Conservation (phyloP, 2,888 invertebrate genomes). For the Drosophila mimetica region DNA sequence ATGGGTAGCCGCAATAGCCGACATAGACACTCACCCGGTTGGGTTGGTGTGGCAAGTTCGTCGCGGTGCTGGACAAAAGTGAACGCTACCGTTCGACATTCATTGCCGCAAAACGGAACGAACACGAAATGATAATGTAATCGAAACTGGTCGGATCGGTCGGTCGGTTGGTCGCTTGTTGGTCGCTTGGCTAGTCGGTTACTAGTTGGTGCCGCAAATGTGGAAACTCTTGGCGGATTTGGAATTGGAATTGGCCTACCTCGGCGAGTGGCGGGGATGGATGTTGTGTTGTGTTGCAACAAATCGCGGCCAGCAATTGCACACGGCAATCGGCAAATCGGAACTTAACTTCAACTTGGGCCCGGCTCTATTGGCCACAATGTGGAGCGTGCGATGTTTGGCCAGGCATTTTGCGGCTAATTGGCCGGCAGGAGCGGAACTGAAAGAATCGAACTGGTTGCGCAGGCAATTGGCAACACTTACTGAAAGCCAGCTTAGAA, state of each 20-base stretch:
- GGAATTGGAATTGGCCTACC: conserved; percentile 70
- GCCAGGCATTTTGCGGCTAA: conserved; percentile 26
- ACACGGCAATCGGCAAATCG: conserved; percentile 28
- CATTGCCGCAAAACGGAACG: conserved; percentile 80
- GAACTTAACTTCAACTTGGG: conserved; percentile 43
- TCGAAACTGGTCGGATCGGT: conserved; percentile 75
- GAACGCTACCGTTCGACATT: conserved; percentile 67
- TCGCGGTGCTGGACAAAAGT: conserved; percentile 64
- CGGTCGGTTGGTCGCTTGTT: background rate
- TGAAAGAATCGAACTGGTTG: conserved; percentile 25
- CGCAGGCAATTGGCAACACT: conserved; percentile 25
- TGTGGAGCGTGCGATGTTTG: conserved; percentile 27
- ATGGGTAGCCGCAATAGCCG: conserved; percentile 38
- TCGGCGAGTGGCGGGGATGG: conserved; percentile 52
- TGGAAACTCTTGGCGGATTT: conserved; percentile 60
- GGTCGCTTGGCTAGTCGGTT: background rate
- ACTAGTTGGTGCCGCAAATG: conserved; percentile 53
- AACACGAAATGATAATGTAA: conserved; percentile 68
- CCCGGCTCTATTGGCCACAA: conserved; percentile 17
- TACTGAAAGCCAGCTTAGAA: conserved; percentile 11
- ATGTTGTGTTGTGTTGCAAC: conserved; percentile 57
- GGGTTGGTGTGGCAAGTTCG: conserved; percentile 73
- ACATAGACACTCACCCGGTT: conserved; percentile 68
- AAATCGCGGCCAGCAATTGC: conserved; percentile 23
- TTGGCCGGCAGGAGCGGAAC: conserved; percentile 42